Percentiles rank a stretch among this genome's conserved stretches.
These are phyloP conservation scores for Montipora foliosa DNA, from an alignment of 64 coral and sea anemone species.

Conservation along the genomic window DNA sequence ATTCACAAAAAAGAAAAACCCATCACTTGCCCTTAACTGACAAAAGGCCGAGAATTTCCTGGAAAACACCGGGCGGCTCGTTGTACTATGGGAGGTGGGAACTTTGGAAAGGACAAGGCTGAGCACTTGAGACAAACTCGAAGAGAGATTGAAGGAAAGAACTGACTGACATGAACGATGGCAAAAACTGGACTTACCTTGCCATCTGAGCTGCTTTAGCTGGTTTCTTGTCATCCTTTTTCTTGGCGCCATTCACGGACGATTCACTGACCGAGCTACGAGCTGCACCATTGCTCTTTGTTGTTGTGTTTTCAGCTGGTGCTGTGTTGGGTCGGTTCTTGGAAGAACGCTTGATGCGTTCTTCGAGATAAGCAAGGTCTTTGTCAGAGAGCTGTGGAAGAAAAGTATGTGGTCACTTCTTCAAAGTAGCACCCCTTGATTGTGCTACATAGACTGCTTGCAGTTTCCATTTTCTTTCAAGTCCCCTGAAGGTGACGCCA, in stretches of 20 bases:
- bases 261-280: constrained; percentile 30
- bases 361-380: constrained; percentile 95
- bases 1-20: no score
- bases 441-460: no score
- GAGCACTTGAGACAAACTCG: no score
- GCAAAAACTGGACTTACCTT: background rate
- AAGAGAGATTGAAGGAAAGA: no score
- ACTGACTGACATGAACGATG: background rate
- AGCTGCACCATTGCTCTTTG: constrained; percentile 40
- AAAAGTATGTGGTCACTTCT: background rate
- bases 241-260: constrained; percentile 57
- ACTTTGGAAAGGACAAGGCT: no score
- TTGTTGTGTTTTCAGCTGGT: constrained; percentile 60
- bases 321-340: constrained; percentile 79
- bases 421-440: background rate
- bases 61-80: no score
- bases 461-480: no score
- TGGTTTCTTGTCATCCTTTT: constrained; percentile 53
- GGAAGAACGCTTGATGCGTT: constrained; percentile 90
- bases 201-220: background rate
- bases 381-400: constrained; percentile 91
- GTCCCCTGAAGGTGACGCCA: no score
- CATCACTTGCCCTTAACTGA: no score
- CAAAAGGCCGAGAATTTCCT: no score
- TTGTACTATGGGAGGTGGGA: no score